Percentiles rank a stretch among this genome's conserved stretches.
These are phyloP conservation scores for Epistrophe grossulariae DNA, from an alignment of 2,888 invertebrate species.

Conservation along the genomic window DNA sequence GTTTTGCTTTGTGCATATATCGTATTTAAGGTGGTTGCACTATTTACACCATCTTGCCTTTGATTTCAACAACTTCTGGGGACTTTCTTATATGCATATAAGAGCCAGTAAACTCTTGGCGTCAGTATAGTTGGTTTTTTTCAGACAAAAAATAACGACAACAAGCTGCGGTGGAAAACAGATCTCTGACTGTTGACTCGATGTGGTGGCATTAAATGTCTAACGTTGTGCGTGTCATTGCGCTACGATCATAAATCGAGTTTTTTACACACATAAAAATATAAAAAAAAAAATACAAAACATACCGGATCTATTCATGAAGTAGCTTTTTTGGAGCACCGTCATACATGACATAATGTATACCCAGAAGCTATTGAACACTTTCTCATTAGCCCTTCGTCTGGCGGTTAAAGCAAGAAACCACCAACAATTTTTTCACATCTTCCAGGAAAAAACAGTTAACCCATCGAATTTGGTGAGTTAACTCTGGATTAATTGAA, in stretches of 20 bases:
- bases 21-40: constrained; percentile 65
- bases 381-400: too few species aligned
- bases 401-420: neutral
- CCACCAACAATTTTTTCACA: neutral
- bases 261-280: neutral
- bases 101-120: constrained; percentile 39
- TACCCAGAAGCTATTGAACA: too few species aligned
- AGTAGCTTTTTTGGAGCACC: neutral
- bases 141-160: neutral
- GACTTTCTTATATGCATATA: constrained; percentile 54
- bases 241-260: constrained; percentile 57
- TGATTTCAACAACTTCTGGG: constrained; percentile 64
- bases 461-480: too few species aligned
- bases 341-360: too few species aligned
- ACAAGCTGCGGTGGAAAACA: neutral
- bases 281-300: neutral
- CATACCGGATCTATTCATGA: neutral
- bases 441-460: too few species aligned
- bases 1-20: neutral
- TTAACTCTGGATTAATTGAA: too few species aligned
- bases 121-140: neutral
- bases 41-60: constrained; percentile 72
- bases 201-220: constrained; percentile 30
- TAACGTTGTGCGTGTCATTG: constrained; percentile 64
- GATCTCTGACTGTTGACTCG: constrained; percentile 10